Conservation (phyloP, 1,140 invertebrate species). For the Drosophila bifasciata region DNA sequence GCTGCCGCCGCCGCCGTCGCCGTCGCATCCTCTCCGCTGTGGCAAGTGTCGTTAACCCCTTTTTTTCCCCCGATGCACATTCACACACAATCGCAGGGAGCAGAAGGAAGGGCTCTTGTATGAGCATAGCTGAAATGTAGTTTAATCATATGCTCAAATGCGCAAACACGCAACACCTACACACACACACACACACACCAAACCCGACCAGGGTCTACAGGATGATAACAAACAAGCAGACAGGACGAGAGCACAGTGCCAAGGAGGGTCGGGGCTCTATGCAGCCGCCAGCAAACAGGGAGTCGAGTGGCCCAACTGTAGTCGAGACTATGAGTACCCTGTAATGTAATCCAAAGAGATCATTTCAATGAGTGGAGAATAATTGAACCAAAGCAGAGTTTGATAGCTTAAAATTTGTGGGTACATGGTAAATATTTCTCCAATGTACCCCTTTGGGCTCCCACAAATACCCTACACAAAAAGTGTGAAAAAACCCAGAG, state of each 20-base stretch:
- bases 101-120: slow-evolving; percentile 5
- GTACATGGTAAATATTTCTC: too few relatives aligned
- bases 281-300: too few relatives aligned
- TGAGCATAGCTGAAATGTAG: slow-evolving; percentile 58
- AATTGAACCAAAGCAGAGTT: too few relatives aligned
- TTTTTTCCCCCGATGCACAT: slow-evolving; percentile 15
- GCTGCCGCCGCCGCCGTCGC: too few relatives aligned
- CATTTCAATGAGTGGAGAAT: too few relatives aligned
- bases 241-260: not conserved
- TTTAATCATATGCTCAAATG: slow-evolving; percentile 80
- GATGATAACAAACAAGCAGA: slow-evolving; percentile 5
- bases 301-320: too few relatives aligned
- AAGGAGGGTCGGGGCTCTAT: too few relatives aligned
- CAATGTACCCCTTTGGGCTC: too few relatives aligned
- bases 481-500: too few relatives aligned
- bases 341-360: too few relatives aligned
- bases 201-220: slow-evolving; percentile 4
- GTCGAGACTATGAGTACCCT: too few relatives aligned
- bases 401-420: too few relatives aligned
- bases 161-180: slow-evolving; percentile 78
- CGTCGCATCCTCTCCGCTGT: slow-evolving; percentile 6
- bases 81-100: not conserved
- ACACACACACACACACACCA: slow-evolving; percentile 39
- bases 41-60: slow-evolving; percentile 64
- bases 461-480: slow-evolving; percentile 4